phyloP scores from a whole-genome alignment of 1,140 invertebrate species.

The Ruditapes philippinarum region DNA sequence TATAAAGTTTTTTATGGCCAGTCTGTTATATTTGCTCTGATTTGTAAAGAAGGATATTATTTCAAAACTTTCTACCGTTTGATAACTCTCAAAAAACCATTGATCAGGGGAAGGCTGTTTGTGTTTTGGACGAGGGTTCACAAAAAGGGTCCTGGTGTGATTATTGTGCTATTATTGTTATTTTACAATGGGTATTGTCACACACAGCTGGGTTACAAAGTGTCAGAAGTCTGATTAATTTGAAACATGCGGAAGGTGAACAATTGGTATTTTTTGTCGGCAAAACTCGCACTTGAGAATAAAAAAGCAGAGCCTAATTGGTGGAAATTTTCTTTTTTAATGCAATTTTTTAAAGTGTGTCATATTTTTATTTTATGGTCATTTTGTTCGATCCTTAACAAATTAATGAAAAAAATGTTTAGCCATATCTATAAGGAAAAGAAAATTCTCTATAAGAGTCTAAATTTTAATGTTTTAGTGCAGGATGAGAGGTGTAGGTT shows the following conservation, averaged over 20 bases:
- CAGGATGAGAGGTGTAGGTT: no score
- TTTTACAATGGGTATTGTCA: background rate
- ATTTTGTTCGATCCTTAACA: background rate
- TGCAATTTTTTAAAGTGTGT: no score
- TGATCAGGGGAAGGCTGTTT: background rate
- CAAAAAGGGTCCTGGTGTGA: background rate
- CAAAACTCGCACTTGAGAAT: background rate
- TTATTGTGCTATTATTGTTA: background rate
- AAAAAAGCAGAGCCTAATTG: no score
- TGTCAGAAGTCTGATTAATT: background rate
- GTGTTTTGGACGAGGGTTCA: background rate
- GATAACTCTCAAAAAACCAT: background rate
- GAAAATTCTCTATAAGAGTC: no score
- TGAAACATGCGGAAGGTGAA: background rate
- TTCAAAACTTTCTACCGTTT: no score
- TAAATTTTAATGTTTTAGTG: no score
- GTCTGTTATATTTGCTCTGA: no score
- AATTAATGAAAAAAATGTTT: no score
- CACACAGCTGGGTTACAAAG: background rate
- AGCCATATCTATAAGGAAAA: no score
- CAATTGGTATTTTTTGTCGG: background rate
- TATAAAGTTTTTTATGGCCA: no score
- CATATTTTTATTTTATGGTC: background rate
- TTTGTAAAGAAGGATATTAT: no score
- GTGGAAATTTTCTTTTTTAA: no score